phyloP scores from a whole-genome alignment of 1,140 invertebrate genomes.

The Trichogramma pretiosum region DNA sequence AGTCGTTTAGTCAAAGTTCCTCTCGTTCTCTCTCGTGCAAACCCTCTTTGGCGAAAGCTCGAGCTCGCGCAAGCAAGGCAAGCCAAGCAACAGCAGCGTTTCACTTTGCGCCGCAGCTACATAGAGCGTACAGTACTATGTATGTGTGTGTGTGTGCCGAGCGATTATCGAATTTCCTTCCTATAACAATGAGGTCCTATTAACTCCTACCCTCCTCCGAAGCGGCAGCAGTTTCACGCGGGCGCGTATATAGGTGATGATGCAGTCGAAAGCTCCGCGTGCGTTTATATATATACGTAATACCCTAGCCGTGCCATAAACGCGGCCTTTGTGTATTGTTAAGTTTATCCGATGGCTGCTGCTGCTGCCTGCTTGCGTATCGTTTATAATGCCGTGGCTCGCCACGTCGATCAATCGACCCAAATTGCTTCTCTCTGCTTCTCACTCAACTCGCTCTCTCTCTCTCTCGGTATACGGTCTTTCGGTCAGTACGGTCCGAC shows the following conservation, averaged over 20 bases:
- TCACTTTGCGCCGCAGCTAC: slow-evolving; percentile 16
- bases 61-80: not conserved
- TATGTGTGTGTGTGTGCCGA: slow-evolving; percentile 44
- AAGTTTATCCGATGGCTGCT: slow-evolving; percentile 45
- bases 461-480: too few relatives aligned
- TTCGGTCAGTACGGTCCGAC: too few relatives aligned
- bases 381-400: slow-evolving; percentile 41
- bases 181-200: slow-evolving; percentile 47
- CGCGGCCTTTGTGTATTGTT: slow-evolving; percentile 44
- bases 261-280: too few relatives aligned
- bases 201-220: slow-evolving; percentile 40
- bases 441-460: too few relatives aligned
- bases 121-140: too few relatives aligned
- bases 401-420: slow-evolving; percentile 40
- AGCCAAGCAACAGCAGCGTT: slow-evolving; percentile 2
- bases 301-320: not conserved
- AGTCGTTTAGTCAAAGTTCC: slow-evolving; percentile 47
- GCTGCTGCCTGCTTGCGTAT: too few relatives aligned
- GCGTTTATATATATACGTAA: too few relatives aligned
- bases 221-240: slow-evolving; percentile 29
- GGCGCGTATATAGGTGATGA: too few relatives aligned
- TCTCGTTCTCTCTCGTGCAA: slow-evolving; percentile 25
- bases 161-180: slow-evolving; percentile 49
- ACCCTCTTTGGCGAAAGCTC: not conserved
- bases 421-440: slow-evolving; percentile 35